phyloP scores from a whole-genome alignment of 2,888 invertebrate genomes.

The Lordiphosa andalusiaca region DNA sequence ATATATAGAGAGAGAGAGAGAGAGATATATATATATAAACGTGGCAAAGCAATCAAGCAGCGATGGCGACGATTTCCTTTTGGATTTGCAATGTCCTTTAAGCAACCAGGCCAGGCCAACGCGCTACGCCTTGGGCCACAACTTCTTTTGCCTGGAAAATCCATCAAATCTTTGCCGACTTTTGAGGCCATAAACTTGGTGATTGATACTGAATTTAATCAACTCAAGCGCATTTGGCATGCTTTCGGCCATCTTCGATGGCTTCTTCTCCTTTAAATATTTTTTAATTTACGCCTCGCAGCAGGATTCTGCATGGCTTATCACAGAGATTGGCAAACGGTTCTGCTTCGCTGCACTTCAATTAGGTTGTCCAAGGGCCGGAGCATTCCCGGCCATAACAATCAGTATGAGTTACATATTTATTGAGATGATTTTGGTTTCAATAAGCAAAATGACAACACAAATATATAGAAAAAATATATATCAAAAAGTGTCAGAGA shows the following conservation, averaged over 20 bases:
- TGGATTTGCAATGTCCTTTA: slow-evolving; percentile 35
- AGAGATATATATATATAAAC: slow-evolving; percentile 67
- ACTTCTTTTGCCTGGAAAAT: slow-evolving; percentile 53
- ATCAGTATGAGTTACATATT: slow-evolving; percentile 19
- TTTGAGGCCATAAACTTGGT: slow-evolving; percentile 75
- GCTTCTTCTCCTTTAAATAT: slow-evolving; percentile 42
- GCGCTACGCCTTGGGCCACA: slow-evolving; percentile 42
- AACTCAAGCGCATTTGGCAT: slow-evolving; percentile 58
- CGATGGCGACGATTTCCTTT: slow-evolving; percentile 59
- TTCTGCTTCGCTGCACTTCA: slow-evolving; percentile 72
- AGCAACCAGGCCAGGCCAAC: not conserved
- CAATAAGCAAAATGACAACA: slow-evolving; percentile 35
- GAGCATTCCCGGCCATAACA: slow-evolving; percentile 13
- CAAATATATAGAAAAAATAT: too few species aligned
- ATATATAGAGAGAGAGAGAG: slow-evolving; percentile 28
- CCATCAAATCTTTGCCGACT: slow-evolving; percentile 67
- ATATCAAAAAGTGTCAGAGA: slow-evolving; percentile 3
- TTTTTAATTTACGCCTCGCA: slow-evolving; percentile 72
- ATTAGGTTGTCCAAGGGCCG: slow-evolving; percentile 57
- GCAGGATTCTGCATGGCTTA: slow-evolving; percentile 72
- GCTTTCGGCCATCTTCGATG: slow-evolving; percentile 13
- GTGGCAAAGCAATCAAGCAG: slow-evolving; percentile 70
- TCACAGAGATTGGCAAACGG: slow-evolving; percentile 74
- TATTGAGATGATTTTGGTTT: slow-evolving; percentile 48
- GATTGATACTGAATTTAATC: slow-evolving; percentile 76